These are phyloP conservation scores for Pemphredon lugubris DNA, from an alignment of 2,888 invertebrate species.

Conservation along the genomic window DNA sequence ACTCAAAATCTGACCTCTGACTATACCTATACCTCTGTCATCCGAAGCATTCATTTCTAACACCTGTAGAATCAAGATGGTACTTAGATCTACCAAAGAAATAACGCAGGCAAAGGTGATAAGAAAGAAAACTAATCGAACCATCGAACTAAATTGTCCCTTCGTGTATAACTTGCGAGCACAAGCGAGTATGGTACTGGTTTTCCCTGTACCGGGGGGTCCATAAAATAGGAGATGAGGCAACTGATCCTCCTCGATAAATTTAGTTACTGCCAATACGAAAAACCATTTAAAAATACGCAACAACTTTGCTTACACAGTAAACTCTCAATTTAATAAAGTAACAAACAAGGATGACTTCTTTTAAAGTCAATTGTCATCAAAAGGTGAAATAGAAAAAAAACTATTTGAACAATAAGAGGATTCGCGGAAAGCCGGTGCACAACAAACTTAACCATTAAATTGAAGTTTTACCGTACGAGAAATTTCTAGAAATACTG, in stretches of 20 bases:
- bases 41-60: conserved; percentile 98
- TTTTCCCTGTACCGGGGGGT: conserved; percentile 99
- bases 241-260: conserved; percentile 94
- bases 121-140: conserved; percentile 78
- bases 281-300: background rate
- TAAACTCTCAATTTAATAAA: no score
- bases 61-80: conserved; percentile 83
- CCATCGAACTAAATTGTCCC: conserved; percentile 96
- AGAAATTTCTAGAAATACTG: no score
- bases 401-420: no score
- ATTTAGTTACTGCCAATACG: conserved; percentile 91
- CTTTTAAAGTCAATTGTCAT: no score
- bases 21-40: conserved; percentile 97
- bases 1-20: conserved; percentile 95
- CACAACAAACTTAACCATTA: no score
- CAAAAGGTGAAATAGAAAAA: no score
- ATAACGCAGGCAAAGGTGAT: background rate
- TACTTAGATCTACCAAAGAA: background rate
- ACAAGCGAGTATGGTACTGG: conserved; percentile 97
- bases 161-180: conserved; percentile 95
- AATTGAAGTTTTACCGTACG: no score
- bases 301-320: no score
- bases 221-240: conserved; percentile 99
- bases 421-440: no score
- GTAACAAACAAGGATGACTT: no score